Percentiles rank a stretch among this genome's conserved stretches.
Evolutionary conservation across 2,888 invertebrate genomes (phyloP).

Genomic region (Phyto melanocephala): DNA sequence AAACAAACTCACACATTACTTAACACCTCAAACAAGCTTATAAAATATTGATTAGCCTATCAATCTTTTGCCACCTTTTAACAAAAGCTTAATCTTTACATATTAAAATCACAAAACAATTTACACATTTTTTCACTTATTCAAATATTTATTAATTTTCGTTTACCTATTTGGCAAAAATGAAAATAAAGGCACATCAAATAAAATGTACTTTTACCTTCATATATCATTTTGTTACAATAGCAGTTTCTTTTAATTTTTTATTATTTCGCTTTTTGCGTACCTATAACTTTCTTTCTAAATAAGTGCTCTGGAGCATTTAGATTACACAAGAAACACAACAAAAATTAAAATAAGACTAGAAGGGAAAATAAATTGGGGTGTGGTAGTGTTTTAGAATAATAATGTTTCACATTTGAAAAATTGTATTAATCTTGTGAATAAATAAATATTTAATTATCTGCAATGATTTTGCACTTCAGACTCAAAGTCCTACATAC

Average conservation of each 20-base stretch:
- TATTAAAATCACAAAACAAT: slow-evolving; percentile 53
- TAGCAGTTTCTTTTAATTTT: slow-evolving; percentile 5
- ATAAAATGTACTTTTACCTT: slow-evolving; percentile 26
- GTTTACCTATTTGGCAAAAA: slow-evolving; percentile 21
- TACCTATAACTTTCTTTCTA: slow-evolving; percentile 17
- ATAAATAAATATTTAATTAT: slow-evolving; percentile 59
- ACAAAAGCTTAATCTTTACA: slow-evolving; percentile 31
- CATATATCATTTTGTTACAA: slow-evolving; percentile 57
- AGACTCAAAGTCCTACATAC: neutral
- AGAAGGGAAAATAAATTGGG: slow-evolving; percentile 2
- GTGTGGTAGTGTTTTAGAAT: slow-evolving; percentile 6
- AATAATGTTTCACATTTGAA: slow-evolving; percentile 40
- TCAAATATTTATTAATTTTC: slow-evolving; percentile 63
- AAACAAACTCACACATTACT: too few relatives aligned
- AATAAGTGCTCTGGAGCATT: slow-evolving; percentile 3
- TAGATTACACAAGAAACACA: neutral
- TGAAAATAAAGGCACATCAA: neutral
- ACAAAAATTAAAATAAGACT: neutral
- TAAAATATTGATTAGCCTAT: slow-evolving; percentile 59
- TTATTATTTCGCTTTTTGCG: neutral
- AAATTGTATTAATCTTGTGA: slow-evolving; percentile 53
- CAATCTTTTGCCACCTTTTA: slow-evolving; percentile 48
- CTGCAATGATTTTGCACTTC: slow-evolving; percentile 53
- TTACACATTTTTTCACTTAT: slow-evolving; percentile 56
- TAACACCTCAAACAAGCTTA: neutral